These are phyloP conservation scores for Digitonthophagus gazella DNA, from an alignment of 2,888 invertebrate species.

Conservation along the genomic window DNA sequence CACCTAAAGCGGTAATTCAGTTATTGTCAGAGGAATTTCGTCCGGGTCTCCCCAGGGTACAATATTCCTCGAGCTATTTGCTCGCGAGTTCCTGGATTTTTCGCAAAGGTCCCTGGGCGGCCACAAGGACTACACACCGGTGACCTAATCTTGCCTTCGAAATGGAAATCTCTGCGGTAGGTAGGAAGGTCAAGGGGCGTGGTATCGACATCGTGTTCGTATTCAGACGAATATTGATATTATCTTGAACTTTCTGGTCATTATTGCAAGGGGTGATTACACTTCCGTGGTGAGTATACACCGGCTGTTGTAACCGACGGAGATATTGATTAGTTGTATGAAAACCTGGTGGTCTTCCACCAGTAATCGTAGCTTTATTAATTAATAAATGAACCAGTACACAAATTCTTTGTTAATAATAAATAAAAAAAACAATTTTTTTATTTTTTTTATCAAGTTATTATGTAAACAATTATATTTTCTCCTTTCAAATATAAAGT, in stretches of 20 bases:
- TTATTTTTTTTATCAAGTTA: not conserved
- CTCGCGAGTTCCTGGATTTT: constrained; percentile 10
- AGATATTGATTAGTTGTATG: constrained; percentile 1
- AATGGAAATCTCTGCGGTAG: constrained; percentile 11
- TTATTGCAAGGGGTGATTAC: not conserved
- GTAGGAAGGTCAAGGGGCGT: not conserved
- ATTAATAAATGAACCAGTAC: too few species aligned
- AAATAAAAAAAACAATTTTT: too few species aligned
- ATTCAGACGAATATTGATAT: constrained; percentile 13
- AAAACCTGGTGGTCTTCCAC: too few species aligned
- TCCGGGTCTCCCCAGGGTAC: constrained; percentile 3
- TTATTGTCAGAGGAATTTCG: not conserved
- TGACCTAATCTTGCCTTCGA: constrained; percentile 4
- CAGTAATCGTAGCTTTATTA: too few species aligned
- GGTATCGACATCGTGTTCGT: not conserved
- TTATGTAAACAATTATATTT: not conserved
- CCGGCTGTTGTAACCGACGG: constrained; percentile 1
- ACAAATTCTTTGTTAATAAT: too few species aligned
- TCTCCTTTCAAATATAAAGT: not conserved
- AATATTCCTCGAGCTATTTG: constrained; percentile 14
- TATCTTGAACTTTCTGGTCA: not conserved
- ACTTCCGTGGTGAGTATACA: not conserved
- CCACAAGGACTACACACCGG: constrained; percentile 8
- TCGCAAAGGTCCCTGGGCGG: constrained; percentile 4
- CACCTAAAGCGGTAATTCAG: not conserved